Evolutionary conservation across 2,797 vertebrate genomes (phyloP), one percentile per base, ranked within the genome.

Genomic region (Helostoma temminkii): DNA sequence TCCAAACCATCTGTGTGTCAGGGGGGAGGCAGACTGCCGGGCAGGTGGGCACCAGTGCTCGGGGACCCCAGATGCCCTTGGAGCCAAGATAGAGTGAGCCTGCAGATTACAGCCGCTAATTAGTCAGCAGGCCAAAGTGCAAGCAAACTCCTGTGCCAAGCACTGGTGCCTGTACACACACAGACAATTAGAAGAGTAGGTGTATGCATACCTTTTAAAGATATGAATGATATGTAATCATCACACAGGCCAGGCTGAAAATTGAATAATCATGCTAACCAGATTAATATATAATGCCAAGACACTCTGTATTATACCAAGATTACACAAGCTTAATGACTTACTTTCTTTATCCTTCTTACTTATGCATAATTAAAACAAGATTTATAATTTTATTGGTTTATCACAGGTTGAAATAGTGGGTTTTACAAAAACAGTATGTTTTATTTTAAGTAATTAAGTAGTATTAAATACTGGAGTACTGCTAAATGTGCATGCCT

Each of bases 71-170:
- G n/a, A 49, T 74, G 78, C 46, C 74, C 61, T 76, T 48, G 14
- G 81, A 85, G 74, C 73, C 64, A 56, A 70, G 63, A 77, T 75
- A 66, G 76, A 65, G 55, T 71, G 77, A 87, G 74, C 53, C 71
- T 58, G 63, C 84, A 85, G 85, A 92, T 93, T 90, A 89, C 86
- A 84, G 84, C 70, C 70, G 66, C 82, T 89, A 92, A 93, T 93
- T 90, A 92, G 83, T 89, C 78, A 79, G 79, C 37, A 24, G 89
- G 83, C 77, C 86, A 79, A 74, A 89, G 87, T 81, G 85, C 81
- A 83, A 60, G 74, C 83, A 84, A 89, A 89, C 78, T 49, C 50
- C 52, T 42, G 76, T 5, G 60, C 64, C 73, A 57, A 64, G 30
- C 55, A 63, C 25, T 18, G 39, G 56, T 66, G 66, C 42, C 73